Evolutionary conservation across 2,113 vertebrate genomes (phyloP).

Genomic region (Diphyllodes magnificus): DNA sequence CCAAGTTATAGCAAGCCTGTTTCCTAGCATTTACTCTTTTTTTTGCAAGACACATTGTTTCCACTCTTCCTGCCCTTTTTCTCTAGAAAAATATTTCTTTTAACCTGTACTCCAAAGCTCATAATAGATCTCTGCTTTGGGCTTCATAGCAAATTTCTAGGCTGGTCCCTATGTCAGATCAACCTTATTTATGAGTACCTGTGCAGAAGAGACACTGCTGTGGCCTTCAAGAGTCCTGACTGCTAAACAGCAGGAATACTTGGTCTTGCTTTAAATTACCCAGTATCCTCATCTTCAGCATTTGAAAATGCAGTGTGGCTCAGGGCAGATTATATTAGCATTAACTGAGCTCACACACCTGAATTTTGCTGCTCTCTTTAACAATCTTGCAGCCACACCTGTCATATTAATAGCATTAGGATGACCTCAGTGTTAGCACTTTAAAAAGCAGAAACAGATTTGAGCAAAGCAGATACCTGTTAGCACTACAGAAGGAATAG

Average conservation of each 20-base stretch:
- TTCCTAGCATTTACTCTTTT: background rate
- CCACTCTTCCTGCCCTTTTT: background rate
- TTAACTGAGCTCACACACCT: background rate
- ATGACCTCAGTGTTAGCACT: background rate
- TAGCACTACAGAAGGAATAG: background rate
- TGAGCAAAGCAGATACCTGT: background rate
- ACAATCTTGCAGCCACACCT: background rate
- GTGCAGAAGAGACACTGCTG: background rate
- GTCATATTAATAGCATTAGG: background rate
- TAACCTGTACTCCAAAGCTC: background rate
- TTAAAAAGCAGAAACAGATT: background rate
- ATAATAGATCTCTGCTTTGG: background rate
- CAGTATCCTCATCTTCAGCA: background rate
- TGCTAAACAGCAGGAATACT: accelerated
- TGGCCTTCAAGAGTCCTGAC: background rate
- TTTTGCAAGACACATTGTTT: background rate
- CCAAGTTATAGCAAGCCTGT: background rate
- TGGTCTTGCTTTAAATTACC: background rate
- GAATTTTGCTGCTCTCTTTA: background rate
- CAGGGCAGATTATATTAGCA: background rate
- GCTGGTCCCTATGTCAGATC: background rate
- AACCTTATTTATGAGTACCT: background rate
- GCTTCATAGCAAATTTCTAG: background rate
- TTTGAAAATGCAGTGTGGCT: background rate
- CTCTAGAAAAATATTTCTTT: background rate